Evolutionary conservation across 1,140 invertebrate species (phyloP), one percentile per base, ranked within the genome.

Genomic region (Helicoverpa armigera): DNA sequence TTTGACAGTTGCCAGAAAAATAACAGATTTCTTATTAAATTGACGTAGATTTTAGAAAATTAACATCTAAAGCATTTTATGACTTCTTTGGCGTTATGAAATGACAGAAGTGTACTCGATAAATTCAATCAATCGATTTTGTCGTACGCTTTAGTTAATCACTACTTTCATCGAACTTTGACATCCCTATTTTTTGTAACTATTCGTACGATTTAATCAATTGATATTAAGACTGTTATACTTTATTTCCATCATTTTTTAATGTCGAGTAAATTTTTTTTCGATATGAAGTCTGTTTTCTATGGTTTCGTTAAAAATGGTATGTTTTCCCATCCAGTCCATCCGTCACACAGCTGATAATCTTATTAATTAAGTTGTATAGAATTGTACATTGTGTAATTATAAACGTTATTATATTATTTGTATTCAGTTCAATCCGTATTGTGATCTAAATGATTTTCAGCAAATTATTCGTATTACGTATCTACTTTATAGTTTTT

Each of bases 331-430:
- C 43, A n/a, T 50, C 18, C 1, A 23, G 63, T 35, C 63, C 0
- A 43, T 43, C 35, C 67, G 5, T 43, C 23, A 9, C 35, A 43
- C 35, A 70, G 67, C 23, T 53, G 35, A 70, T 53, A 53, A 70
- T 50, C 48, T 70, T 70, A 70, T 53, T 53, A n/a, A 67, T 54
- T 70, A 70, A 70, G 67, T 70, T 70, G 67, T 70, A 70, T 70
- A 70, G 67, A 53, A 53, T 70, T 70, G 67, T 70, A 70, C 48
- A 70, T 70, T 70, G 11, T 70, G 67, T 70, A 70, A 70, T 70
- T 70, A 70, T 70, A 70, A 70, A 13, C 51, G 43, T 53, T 70
- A 51, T 70, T 11, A 67, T 50, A 67, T 70, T 70, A 70, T 29
- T 70, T 51, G 48, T 29, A 31, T 70, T 54, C 50, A 70, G 67